Evolutionary conservation across 2,888 invertebrate species (phyloP).

Genomic region (Cerastoderma edule): DNA sequence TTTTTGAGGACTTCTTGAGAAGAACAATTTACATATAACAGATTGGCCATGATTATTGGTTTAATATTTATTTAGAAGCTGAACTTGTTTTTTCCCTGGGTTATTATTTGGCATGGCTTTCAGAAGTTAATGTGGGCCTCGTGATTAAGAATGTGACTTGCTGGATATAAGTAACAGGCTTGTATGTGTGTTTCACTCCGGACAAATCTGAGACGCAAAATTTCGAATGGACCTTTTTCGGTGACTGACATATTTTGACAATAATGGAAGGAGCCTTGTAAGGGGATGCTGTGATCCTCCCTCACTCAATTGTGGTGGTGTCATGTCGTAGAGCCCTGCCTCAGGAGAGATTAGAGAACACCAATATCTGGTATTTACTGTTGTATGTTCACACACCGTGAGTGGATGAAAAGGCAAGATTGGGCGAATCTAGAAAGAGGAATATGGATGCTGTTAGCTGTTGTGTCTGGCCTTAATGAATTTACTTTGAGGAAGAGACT

Average conservation of each 20-base stretch:
- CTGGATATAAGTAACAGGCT: too few relatives aligned
- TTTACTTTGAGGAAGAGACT: background rate
- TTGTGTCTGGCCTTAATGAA: constrained; percentile 4
- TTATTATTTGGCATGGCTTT: too few relatives aligned
- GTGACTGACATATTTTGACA: constrained; percentile 1
- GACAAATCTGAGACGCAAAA: too few relatives aligned
- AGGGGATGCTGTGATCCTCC: constrained; percentile 45
- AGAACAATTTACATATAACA: too few relatives aligned
- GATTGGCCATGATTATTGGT: too few relatives aligned
- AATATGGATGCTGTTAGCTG: constrained; percentile 10
- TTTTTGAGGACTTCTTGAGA: too few relatives aligned
- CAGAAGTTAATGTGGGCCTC: too few relatives aligned
- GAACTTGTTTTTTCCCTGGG: too few relatives aligned
- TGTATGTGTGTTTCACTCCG: constrained; percentile 3
- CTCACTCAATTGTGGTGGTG: constrained; percentile 67
- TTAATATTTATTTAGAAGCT: too few relatives aligned
- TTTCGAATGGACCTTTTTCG: too few relatives aligned
- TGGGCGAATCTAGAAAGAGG: background rate
- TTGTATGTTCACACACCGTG: constrained; percentile 38
- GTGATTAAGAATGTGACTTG: too few relatives aligned
- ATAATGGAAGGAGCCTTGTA: constrained; percentile 31
- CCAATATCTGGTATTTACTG: constrained; percentile 50
- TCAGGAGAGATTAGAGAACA: constrained; percentile 49
- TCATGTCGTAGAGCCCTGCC: constrained; percentile 72
- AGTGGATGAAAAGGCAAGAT: constrained; percentile 60